Conservation (phyloP, 1,140 invertebrate genomes). For the Drosophila mauritiana region DNA sequence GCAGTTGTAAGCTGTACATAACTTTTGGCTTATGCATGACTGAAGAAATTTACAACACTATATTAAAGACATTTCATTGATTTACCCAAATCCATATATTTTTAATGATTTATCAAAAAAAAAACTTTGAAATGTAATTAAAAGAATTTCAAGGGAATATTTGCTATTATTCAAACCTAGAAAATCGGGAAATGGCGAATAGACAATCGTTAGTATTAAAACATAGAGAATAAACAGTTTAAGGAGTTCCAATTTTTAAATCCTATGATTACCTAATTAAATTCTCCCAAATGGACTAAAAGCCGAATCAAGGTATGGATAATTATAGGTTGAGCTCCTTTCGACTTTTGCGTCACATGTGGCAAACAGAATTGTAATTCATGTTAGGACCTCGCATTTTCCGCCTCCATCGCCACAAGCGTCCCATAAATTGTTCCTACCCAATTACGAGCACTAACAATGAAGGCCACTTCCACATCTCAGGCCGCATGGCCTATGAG, state of each 20-base stretch:
- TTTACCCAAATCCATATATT: no score
- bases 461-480: slow-evolving; percentile 34
- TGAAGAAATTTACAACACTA: background rate
- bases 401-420: slow-evolving; percentile 21
- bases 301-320: no score
- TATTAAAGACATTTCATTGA: no score
- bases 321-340: slow-evolving; percentile 32
- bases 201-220: no score
- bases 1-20: background rate
- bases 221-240: no score
- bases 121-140: no score
- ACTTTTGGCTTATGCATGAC: slow-evolving; percentile 1
- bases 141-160: no score
- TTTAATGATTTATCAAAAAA: no score
- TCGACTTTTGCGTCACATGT: slow-evolving; percentile 60
- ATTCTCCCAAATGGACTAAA: slow-evolving; percentile 1
- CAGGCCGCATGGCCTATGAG: background rate
- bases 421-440: slow-evolving; percentile 81
- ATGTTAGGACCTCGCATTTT: slow-evolving; percentile 32
- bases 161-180: no score
- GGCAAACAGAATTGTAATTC: slow-evolving; percentile 67
- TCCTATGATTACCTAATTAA: background rate
- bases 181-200: no score
- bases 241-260: no score
- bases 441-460: slow-evolving; percentile 82